Evolutionary conservation across 2,113 vertebrate species (phyloP), one percentile per base, ranked within the genome.

Genomic region (Neotoma lepida): DNA sequence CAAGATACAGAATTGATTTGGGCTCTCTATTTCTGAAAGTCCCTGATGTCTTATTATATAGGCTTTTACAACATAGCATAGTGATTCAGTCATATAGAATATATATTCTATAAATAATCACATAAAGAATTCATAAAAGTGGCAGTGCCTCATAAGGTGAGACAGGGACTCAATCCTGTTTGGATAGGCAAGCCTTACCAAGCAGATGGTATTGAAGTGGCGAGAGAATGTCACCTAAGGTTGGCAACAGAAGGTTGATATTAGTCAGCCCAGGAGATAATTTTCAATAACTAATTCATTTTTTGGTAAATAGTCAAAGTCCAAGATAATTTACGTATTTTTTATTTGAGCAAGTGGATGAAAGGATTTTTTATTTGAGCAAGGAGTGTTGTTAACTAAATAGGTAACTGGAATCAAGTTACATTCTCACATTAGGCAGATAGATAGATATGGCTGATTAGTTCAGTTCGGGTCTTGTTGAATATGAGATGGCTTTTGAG

Each of bases 241-340:
- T 89, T 86, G 63, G 39, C 3, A 33, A 1, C n/a, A 1, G 41
- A 14, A 4, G 3, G 8, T 28, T 90, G 14, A 64, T 63, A 1
- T 44, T 70, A 84, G 51, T 5, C 4, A 64, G 10, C 39, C 77
- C 10, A 90, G 17, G 15, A 22, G 88, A 46, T 73, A 90, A 30
- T 44, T 85, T n/a, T 90, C 44, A 49, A 91, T 73, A 61, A 77
- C 0, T 5, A 56, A 68, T 46, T 92, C 3, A 2, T 88, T 95
- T 95, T 95, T 70, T 85, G 44, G 77, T 70, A 85, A 51, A 17
- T 61, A 90, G 54, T 26, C 41, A 30, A 20, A 68, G 9, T 78
- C 49, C 35, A 92, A 30, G 26, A 49, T 81, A 17, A 49, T 89
- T 73, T 87, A 90, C 39, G 22, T 92, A 92, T 18, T 89, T 93